A percentile compares a stretch with the other conserved stretches of the same genome.
These are phyloP conservation scores for Cybosia mesomella DNA, from an alignment of 2,888 invertebrate species.

Conservation along the genomic window DNA sequence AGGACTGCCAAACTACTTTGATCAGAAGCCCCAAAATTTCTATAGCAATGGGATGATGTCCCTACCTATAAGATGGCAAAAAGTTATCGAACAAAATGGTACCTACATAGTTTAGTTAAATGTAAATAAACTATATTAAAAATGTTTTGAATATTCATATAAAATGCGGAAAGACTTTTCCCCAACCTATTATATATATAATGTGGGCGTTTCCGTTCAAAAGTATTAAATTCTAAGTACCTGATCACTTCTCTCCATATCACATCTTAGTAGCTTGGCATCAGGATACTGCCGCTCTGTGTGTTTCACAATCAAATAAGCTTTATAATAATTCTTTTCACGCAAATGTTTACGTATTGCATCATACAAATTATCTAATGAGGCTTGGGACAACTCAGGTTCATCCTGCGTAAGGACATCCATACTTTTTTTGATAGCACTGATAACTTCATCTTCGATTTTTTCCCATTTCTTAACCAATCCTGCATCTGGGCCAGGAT, in stretches of 20 bases:
- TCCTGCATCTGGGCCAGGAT: constrained; percentile 78
- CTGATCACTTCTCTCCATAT: constrained; percentile 83
- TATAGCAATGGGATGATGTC: no score
- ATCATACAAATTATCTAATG: constrained; percentile 77
- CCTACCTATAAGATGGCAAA: no score
- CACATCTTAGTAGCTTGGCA: constrained; percentile 78
- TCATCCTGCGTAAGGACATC: constrained; percentile 81
- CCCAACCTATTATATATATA: no score
- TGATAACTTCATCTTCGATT: constrained; percentile 83
- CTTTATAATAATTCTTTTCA: constrained; percentile 84
- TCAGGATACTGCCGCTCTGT: constrained; percentile 81
- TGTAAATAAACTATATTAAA: no score
- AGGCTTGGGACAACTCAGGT: constrained; percentile 77
- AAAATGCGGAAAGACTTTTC: no score
- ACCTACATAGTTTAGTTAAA: no score
- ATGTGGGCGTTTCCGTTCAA: background rate
- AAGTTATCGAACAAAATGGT: no score
- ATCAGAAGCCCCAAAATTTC: no score
- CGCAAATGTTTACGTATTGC: constrained; percentile 77
- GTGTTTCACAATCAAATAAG: constrained; percentile 81
- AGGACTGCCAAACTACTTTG: no score
- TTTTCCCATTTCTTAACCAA: constrained; percentile 83
- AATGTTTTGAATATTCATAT: no score
- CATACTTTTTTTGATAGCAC: constrained; percentile 82
- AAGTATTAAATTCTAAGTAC: constrained; percentile 51